Evolutionary conservation across 1,140 invertebrate species (phyloP).

Genomic region (Nixonia krombeini): DNA sequence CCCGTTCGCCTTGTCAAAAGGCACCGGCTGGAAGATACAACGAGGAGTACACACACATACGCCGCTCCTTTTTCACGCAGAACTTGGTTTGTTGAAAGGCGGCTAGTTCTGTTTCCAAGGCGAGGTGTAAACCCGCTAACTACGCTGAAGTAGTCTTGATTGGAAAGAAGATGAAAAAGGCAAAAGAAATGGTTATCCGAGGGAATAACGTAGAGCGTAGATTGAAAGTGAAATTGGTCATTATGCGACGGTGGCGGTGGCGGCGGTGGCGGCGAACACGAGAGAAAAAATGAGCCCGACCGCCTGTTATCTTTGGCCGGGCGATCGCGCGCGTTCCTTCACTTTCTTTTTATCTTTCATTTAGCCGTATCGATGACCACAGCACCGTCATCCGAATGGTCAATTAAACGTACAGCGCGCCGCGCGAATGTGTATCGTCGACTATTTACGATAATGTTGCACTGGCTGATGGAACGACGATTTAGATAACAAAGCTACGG

Average conservation of each 20-base stretch:
- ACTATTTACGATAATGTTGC: constrained; percentile 54
- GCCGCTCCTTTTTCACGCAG: too few species aligned
- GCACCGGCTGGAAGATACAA: too few species aligned
- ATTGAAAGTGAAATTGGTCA: neutral
- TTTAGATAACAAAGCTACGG: constrained; percentile 55
- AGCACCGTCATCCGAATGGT: constrained; percentile 46
- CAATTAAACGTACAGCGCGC: constrained; percentile 47
- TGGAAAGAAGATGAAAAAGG: constrained; percentile 3
- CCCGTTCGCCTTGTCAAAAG: too few species aligned
- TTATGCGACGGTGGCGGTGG: constrained; percentile 10
- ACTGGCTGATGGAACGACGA: constrained; percentile 52
- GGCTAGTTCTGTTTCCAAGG: too few species aligned
- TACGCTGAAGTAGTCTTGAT: too few species aligned
- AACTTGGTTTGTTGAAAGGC: too few species aligned
- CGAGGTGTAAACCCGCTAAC: too few species aligned
- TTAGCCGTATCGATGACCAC: constrained; percentile 45
- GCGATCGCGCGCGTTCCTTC: constrained; percentile 34
- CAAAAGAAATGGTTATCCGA: neutral
- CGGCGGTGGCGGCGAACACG: too few species aligned
- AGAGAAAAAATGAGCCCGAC: constrained; percentile 31
- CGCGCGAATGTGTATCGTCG: constrained; percentile 49
- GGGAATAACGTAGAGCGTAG: neutral
- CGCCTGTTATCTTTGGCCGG: constrained; percentile 25
- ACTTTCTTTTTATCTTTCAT: constrained; percentile 47
- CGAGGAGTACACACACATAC: too few species aligned